A percentile compares a stretch with the other conserved stretches of the same genome.
Evolutionary conservation across 2,797 vertebrate genomes (phyloP).

Genomic region (Chelidonichthys spinosus): DNA sequence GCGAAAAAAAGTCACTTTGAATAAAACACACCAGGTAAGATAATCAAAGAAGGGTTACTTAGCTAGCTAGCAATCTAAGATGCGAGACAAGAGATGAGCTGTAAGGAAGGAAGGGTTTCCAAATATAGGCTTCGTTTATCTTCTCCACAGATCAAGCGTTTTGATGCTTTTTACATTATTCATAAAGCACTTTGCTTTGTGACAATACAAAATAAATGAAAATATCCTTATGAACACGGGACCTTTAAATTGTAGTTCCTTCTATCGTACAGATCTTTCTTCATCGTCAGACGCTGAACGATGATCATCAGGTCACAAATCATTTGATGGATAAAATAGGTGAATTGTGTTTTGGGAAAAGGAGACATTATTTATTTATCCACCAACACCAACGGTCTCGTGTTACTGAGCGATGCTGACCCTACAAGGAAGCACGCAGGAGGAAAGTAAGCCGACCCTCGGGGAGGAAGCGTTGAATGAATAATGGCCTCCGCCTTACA

Average conservation of each 20-base stretch:
- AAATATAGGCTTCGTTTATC: too few relatives aligned
- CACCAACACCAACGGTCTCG: conserved; percentile 13
- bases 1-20: too few relatives aligned
- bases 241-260: neutral
- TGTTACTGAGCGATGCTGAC: conserved; percentile 57
- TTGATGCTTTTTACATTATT: too few relatives aligned
- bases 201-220: too few relatives aligned
- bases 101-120: too few relatives aligned
- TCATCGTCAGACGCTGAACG: neutral
- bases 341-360: conserved; percentile 27
- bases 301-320: neutral
- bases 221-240: too few relatives aligned
- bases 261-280: neutral
- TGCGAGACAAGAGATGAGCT: too few relatives aligned
- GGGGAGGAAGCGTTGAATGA: conserved; percentile 80
- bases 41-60: too few relatives aligned
- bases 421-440: conserved; percentile 69
- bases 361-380: conserved; percentile 15
- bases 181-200: too few relatives aligned
- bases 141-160: too few relatives aligned
- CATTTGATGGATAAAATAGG: neutral
- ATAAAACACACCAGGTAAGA: too few relatives aligned
- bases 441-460: conserved; percentile 71
- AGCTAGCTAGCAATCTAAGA: too few relatives aligned
- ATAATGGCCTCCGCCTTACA: conserved; percentile 70